Evolutionary conservation across 2,888 invertebrate species (phyloP).

Genomic region (Macroteleia sp.): DNA sequence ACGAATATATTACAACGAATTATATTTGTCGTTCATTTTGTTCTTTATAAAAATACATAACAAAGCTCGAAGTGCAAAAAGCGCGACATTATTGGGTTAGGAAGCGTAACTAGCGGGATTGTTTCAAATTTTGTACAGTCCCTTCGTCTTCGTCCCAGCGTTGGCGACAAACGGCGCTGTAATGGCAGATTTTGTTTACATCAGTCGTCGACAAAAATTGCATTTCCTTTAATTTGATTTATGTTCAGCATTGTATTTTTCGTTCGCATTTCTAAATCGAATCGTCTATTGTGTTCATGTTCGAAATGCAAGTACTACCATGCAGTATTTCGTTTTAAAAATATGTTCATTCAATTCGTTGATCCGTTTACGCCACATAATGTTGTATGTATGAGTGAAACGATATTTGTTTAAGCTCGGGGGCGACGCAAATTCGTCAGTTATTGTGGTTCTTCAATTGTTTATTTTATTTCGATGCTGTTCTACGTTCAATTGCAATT

Average conservation of each 20-base stretch:
- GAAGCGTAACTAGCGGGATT: slow-evolving; percentile 75
- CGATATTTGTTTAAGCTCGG: not conserved
- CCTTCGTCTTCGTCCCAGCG: not conserved
- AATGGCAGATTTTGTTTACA: too few relatives aligned
- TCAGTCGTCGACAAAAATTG: slow-evolving; percentile 12
- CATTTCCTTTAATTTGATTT: too few relatives aligned
- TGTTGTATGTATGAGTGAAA: slow-evolving; percentile 4
- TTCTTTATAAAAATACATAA: slow-evolving; percentile 83
- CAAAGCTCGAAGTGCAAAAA: slow-evolving; percentile 79
- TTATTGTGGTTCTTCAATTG: too few relatives aligned
- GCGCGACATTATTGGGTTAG: slow-evolving; percentile 69
- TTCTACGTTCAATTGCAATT: too few relatives aligned
- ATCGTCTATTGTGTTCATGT: slow-evolving; percentile 1
- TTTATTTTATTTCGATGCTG: too few relatives aligned
- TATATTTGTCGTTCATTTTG: slow-evolving; percentile 74
- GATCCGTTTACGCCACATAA: not conserved
- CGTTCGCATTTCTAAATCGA: too few relatives aligned
- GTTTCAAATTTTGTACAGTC: slow-evolving; percentile 61
- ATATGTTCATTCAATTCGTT: slow-evolving; percentile 1
- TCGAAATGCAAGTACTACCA: not conserved
- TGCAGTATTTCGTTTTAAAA: slow-evolving; percentile 11
- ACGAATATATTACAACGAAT: slow-evolving; percentile 76
- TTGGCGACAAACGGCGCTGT: too few relatives aligned
- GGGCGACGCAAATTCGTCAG: not conserved
- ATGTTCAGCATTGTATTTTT: too few relatives aligned